A percentile compares a stretch with the other conserved stretches of the same genome.
Evolutionary conservation across 2,113 vertebrate species (phyloP).

Genomic region (Phaethornis superciliosus): DNA sequence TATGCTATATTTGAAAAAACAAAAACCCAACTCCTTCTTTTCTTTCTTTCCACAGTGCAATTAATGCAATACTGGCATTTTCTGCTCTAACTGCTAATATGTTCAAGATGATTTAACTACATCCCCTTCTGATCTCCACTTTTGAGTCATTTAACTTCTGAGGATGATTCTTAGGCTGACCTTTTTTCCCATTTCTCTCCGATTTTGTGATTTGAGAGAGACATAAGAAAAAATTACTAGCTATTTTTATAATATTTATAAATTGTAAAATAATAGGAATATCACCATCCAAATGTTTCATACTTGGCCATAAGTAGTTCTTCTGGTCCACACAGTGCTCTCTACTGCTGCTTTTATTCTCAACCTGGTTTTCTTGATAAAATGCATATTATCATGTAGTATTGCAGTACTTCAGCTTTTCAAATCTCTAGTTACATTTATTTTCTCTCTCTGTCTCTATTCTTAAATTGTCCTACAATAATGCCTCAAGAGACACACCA

Average conservation of each 20-base stretch:
- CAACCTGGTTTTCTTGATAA: background rate
- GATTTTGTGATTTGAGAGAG: background rate
- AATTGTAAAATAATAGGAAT: background rate
- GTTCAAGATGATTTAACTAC: background rate
- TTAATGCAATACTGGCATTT: background rate
- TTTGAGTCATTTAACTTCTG: background rate
- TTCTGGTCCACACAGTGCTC: background rate
- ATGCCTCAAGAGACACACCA: background rate
- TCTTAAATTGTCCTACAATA: background rate
- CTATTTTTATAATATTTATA: background rate
- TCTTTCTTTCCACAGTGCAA: background rate
- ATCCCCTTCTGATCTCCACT: background rate
- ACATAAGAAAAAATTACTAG: background rate
- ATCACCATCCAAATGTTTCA: background rate
- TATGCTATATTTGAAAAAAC: background rate
- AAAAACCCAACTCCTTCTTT: background rate
- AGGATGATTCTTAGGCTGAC: background rate
- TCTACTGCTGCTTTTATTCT: background rate
- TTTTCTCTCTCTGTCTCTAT: background rate
- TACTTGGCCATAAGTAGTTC: background rate
- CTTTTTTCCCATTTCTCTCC: background rate
- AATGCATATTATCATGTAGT: background rate
- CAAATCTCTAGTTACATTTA: background rate
- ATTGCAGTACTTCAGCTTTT: background rate
- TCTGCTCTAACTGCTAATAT: background rate